These are phyloP conservation scores for Spatulosminthurus flaviceps DNA, from an alignment of 2,888 invertebrate species.

Conservation along the genomic window DNA sequence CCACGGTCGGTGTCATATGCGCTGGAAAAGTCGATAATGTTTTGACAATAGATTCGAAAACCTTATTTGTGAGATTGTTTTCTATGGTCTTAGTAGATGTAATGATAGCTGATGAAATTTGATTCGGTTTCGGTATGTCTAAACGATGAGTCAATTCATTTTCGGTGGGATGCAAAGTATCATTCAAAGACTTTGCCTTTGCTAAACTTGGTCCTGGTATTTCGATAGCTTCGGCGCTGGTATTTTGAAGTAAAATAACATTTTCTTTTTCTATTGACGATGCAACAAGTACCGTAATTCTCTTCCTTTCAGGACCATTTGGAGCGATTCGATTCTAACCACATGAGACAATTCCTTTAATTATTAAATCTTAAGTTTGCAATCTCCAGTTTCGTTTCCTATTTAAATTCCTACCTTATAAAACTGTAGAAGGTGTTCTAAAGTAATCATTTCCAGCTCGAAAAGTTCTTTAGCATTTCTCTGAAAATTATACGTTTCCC, in stretches of 20 bases:
- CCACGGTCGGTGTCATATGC: no score
- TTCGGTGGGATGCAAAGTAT: no score
- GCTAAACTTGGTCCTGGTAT: background rate
- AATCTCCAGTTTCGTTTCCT: background rate
- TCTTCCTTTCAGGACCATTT: slow-evolving; percentile 5
- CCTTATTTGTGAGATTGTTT: no score
- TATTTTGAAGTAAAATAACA: slow-evolving; percentile 8
- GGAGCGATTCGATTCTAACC: slow-evolving; percentile 9
- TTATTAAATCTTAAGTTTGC: no score
- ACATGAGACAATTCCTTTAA: background rate
- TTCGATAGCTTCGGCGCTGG: slow-evolving; percentile 16
- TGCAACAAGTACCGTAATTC: slow-evolving; percentile 23
- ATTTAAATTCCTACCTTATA: slow-evolving; percentile 32
- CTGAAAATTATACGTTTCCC: slow-evolving; percentile 40
- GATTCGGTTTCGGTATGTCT: no score
- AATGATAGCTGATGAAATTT: no score
- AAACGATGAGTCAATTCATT: no score
- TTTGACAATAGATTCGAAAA: no score
- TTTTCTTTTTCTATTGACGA: slow-evolving; percentile 22
- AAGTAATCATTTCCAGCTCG: slow-evolving; percentile 27
- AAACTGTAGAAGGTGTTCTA: slow-evolving; percentile 28
- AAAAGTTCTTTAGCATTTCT: slow-evolving; percentile 27
- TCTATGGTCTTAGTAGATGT: no score
- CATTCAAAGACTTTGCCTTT: no score
- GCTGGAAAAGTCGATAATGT: no score